Evolutionary conservation across 2,797 vertebrate species (phyloP).

Genomic region (Linurgus olivaceus): DNA sequence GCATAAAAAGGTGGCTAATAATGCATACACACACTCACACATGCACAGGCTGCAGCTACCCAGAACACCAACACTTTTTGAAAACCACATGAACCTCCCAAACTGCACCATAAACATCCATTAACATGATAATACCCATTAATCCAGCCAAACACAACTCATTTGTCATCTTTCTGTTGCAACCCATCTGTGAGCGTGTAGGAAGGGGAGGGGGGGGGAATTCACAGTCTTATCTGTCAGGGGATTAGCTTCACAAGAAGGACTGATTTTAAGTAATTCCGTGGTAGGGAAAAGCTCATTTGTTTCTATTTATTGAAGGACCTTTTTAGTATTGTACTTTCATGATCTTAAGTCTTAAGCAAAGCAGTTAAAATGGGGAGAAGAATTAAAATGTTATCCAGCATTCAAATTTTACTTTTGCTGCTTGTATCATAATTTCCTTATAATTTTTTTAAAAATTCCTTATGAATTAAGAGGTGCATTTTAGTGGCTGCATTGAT

Average conservation of each 20-base stretch:
- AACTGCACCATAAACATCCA: constrained; percentile 78
- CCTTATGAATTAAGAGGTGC: background rate
- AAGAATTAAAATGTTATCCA: constrained; percentile 47
- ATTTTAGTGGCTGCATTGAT: background rate
- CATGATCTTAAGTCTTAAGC: constrained; percentile 65
- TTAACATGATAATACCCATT: constrained; percentile 82
- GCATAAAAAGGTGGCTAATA: constrained; percentile 48
- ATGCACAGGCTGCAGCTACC: background rate
- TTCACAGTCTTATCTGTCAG: constrained; percentile 71
- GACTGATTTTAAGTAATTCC: constrained; percentile 72
- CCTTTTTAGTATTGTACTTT: constrained; percentile 70
- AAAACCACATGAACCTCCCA: constrained; percentile 69
- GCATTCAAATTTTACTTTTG: constrained; percentile 3
- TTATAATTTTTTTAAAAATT: background rate
- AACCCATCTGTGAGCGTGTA: constrained; percentile 73
- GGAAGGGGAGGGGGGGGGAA: constrained; percentile 46
- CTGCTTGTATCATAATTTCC: background rate
- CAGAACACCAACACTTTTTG: constrained; percentile 58
- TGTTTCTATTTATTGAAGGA: constrained; percentile 76
- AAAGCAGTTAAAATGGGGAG: constrained; percentile 36
- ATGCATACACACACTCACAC: background rate
- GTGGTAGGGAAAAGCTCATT: constrained; percentile 70
- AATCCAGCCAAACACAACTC: constrained; percentile 80
- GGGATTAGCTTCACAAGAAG: constrained; percentile 76
- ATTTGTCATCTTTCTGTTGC: constrained; percentile 78